Percentiles rank a stretch among this genome's conserved stretches.
These are phyloP conservation scores for Heterohyrax brucei DNA, from an alignment of 2,797 vertebrate genomes.

Conservation along the genomic window DNA sequence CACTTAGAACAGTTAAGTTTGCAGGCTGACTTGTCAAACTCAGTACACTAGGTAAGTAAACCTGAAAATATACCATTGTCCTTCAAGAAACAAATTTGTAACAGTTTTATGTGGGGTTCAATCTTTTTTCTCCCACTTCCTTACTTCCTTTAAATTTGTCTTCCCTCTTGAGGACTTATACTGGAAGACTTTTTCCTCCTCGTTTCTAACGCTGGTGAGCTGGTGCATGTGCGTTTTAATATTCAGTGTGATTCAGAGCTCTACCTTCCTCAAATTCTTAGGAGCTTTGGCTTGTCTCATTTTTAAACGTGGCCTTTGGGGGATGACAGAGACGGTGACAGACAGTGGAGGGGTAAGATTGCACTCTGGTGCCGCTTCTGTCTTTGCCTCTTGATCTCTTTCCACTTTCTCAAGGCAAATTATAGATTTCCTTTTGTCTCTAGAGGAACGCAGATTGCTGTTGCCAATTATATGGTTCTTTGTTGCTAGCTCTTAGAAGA, in stretches of 20 bases:
- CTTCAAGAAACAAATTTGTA: slow-evolving; percentile 73
- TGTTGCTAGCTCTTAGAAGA: slow-evolving; percentile 85
- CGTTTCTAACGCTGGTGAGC: slow-evolving; percentile 74
- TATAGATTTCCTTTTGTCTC: slow-evolving; percentile 90
- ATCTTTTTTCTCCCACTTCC: background rate
- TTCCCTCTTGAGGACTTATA: slow-evolving; percentile 66
- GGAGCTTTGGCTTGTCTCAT: slow-evolving; percentile 83
- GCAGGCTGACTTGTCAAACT: background rate
- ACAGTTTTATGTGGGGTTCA: slow-evolving; percentile 80
- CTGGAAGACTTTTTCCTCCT: slow-evolving; percentile 84
- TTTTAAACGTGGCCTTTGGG: slow-evolving; percentile 90
- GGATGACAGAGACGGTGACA: slow-evolving; percentile 89
- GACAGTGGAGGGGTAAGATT: slow-evolving; percentile 89
- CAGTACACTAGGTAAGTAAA: slow-evolving; percentile 54
- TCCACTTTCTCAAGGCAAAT: slow-evolving; percentile 83
- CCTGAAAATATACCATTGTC: background rate
- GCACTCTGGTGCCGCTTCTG: slow-evolving; percentile 85
- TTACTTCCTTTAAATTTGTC: background rate
- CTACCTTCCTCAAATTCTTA: slow-evolving; percentile 87
- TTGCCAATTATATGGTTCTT: slow-evolving; percentile 88
- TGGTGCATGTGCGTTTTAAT: slow-evolving; percentile 88
- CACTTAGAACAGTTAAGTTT: no score
- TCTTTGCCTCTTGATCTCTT: slow-evolving; percentile 86
- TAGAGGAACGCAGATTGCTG: slow-evolving; percentile 88
- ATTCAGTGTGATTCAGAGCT: slow-evolving; percentile 87